A percentile compares a stretch with the other conserved stretches of the same genome.
Conservation (phyloP, 2,888 invertebrate genomes). For the Sisyra terminalis region DNA sequence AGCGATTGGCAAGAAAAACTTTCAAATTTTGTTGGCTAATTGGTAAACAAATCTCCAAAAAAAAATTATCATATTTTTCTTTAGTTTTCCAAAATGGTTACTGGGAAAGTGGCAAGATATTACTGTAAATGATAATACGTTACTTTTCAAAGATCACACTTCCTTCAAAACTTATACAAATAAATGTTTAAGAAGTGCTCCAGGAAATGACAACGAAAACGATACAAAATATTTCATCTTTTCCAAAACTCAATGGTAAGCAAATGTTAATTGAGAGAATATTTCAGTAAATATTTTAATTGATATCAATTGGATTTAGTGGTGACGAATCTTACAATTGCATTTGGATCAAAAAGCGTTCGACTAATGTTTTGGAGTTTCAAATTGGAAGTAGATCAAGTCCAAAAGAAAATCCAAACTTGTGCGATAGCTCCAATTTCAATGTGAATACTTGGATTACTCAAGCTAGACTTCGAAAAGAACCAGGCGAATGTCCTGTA, state of each 20-base stretch:
- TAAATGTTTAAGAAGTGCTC: slow-evolving; percentile 24
- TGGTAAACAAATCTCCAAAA: too few relatives aligned
- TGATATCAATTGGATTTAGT: slow-evolving; percentile 25
- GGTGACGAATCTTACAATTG: slow-evolving; percentile 40
- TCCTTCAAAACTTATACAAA: slow-evolving; percentile 35
- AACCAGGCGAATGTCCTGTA: slow-evolving; percentile 37
- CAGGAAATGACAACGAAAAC: slow-evolving; percentile 18
- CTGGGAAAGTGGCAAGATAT: slow-evolving; percentile 44
- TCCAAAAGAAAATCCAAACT: slow-evolving; percentile 17
- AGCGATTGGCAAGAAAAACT: too few relatives aligned
- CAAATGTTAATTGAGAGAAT: neutral
- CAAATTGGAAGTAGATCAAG: slow-evolving; percentile 28
- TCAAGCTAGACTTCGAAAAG: slow-evolving; percentile 3
- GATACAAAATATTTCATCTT: slow-evolving; percentile 31
- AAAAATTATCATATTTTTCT: slow-evolving; percentile 9
- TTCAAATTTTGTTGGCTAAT: too few relatives aligned
- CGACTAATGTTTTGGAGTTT: slow-evolving; percentile 42
- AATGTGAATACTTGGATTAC: slow-evolving; percentile 2
- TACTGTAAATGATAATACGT: slow-evolving; percentile 27
- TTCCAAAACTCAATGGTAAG: slow-evolving; percentile 36
- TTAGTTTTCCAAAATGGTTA: slow-evolving; percentile 42
- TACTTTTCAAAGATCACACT: slow-evolving; percentile 31
- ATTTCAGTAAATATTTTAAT: neutral
- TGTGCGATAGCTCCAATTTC: slow-evolving; percentile 19
- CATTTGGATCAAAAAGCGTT: slow-evolving; percentile 37